Conservation (phyloP, 2,888 invertebrate species). For the Caenorhabditis sp. region DNA sequence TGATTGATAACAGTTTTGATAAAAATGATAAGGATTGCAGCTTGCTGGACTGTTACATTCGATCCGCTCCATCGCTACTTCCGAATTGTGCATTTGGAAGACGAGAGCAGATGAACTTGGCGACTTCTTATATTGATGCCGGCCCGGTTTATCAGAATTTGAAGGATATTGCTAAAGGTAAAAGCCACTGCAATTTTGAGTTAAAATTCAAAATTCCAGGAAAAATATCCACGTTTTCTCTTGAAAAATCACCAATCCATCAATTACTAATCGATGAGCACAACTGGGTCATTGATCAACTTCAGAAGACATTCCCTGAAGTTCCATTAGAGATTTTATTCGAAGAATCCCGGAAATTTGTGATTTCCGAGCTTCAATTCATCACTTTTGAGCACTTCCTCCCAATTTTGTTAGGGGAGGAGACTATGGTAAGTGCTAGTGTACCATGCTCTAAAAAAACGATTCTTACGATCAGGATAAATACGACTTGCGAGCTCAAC, state of each 20-base stretch:
- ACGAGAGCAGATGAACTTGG: constrained; percentile 65
- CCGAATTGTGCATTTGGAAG: constrained; percentile 38
- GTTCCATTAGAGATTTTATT: constrained; percentile 69
- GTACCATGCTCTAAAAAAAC: too few relatives aligned
- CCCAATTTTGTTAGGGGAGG: constrained; percentile 61
- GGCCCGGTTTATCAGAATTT: constrained; percentile 60
- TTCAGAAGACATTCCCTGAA: constrained; percentile 27
- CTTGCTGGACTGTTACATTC: constrained; percentile 46
- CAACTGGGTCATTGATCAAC: constrained; percentile 44
- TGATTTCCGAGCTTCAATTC: constrained; percentile 86
- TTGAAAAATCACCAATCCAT: background rate
- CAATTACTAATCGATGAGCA: constrained; percentile 51
- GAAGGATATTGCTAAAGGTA: constrained; percentile 33
- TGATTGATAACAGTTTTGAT: background rate
- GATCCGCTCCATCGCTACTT: constrained; percentile 48
- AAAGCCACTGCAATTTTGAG: background rate
- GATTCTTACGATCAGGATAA: too few relatives aligned
- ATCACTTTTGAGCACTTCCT: constrained; percentile 83
- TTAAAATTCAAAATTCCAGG: background rate
- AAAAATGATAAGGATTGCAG: constrained; percentile 18
- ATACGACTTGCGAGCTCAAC: constrained; percentile 29
- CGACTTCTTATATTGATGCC: constrained; percentile 62
- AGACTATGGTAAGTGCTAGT: constrained; percentile 43
- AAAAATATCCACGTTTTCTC: background rate
- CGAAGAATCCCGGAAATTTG: constrained; percentile 84